Base-by-base conservation (phyloP, 1,140 invertebrate species). In the Dendrolimus kikuchii region DNA sequence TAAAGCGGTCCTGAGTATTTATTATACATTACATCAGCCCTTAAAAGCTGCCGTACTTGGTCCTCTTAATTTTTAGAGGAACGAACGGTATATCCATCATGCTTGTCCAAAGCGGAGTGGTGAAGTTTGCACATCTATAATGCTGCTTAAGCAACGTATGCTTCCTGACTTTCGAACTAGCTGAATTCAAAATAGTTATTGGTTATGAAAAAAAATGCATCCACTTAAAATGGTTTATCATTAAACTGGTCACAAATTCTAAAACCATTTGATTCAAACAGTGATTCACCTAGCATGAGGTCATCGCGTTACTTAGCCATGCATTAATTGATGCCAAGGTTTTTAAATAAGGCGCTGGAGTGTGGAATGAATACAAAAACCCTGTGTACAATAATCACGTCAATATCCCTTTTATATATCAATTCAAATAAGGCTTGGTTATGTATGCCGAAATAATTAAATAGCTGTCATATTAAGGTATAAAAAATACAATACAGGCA, bases 281-380 rank as follows among this genome's bases (percentile, higher is more conserved):
- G 38, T 64, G 64, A 71, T 61, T 71, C 66, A 66, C 55, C 36
- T 38, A 52, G 49, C 45, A 63, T 75, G 72, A 75, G 59, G 67
- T 75, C 72, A 75, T 66, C 64, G 48, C 58, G 59, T 9, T 59
- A 55, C 55, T 23, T 23, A 23, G 59, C 41, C 45, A 51, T 54
- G 45, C 51, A 62, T 59, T 75, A 68, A 75, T 75, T 66, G 64
- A 59, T 71, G 68, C 61, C 66, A 72, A 60, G 68, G 68, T 60
- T 68, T 64, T 8, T 23, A 23, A 51, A 41, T 48, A 57, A 47
- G 6, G 37, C 45, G 44, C 10, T 57, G 50, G 6, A 47, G 38
- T 4, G 23, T 23, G 23, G 23, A 23, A 23, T 23, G 23, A 23
- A 23, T 23, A 23, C 41, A 7, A 42, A 7, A 42, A n/a, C 41